Evolutionary conservation across 2,113 vertebrate genomes (phyloP).

Genomic region (Lepus americanus): DNA sequence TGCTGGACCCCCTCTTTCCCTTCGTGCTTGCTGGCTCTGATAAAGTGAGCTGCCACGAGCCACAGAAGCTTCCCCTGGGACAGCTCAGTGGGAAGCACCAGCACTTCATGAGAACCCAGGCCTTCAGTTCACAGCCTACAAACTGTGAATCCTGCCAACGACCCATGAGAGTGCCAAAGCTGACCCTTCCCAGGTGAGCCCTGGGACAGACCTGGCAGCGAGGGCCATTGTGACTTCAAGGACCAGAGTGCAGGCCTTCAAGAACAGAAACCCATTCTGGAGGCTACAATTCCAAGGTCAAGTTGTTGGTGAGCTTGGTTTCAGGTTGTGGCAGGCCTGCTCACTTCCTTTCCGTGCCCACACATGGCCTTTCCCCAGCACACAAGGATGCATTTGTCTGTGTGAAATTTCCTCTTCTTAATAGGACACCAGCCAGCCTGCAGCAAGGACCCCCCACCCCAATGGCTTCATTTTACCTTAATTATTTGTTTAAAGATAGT

Average conservation of each 20-base stretch:
- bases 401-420: neutral
- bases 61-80: neutral
- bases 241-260: neutral
- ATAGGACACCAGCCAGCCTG: neutral
- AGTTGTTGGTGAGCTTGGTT: neutral
- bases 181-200: no score
- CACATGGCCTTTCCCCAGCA: neutral
- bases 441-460: neutral
- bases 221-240: neutral
- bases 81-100: neutral
- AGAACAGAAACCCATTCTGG: neutral
- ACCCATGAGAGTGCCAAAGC: no score
- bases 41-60: neutral
- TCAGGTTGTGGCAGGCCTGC: neutral
- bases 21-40: neutral
- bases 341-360: neutral
- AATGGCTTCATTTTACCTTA: neutral
- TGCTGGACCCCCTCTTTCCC: no score
- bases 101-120: neutral
- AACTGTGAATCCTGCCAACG: no score
- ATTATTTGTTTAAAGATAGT: neutral
- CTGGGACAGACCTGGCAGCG: no score
- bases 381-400: neutral
- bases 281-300: neutral
- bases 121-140: neutral